Evolutionary conservation across 2,888 invertebrate genomes (phyloP).

Genomic region (Watsonalla binaria): DNA sequence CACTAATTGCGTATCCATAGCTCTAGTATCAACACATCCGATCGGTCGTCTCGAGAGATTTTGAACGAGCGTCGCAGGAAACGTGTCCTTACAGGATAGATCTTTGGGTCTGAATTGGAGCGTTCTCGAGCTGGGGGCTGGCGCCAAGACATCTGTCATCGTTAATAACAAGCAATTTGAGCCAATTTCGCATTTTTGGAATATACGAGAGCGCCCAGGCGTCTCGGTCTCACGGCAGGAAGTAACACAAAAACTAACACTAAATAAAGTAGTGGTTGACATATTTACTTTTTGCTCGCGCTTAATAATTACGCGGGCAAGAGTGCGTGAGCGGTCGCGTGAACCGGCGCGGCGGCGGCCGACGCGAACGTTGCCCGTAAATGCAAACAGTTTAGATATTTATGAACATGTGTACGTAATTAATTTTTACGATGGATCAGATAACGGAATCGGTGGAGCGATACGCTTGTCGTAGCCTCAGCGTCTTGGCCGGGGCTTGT

Average conservation of each 20-base stretch:
- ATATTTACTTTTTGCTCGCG: slow-evolving; percentile 59
- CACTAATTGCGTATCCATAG: slow-evolving; percentile 72
- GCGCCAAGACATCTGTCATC: slow-evolving; percentile 78
- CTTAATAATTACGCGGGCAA: slow-evolving; percentile 56
- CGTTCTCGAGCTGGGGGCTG: slow-evolving; percentile 30
- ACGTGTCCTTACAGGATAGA: slow-evolving; percentile 17
- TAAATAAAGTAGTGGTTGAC: slow-evolving; percentile 73
- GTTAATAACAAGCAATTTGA: slow-evolving; percentile 78
- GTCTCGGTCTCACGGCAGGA: slow-evolving; percentile 67
- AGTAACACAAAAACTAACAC: slow-evolving; percentile 68
- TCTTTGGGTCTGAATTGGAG: slow-evolving; percentile 27
- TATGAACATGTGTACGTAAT: slow-evolving; percentile 77
- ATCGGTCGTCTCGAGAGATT: slow-evolving; percentile 50
- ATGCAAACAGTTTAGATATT: slow-evolving; percentile 73
- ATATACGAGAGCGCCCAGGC: slow-evolving; percentile 64
- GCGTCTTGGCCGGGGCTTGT: slow-evolving; percentile 42
- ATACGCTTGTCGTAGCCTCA: slow-evolving; percentile 62
- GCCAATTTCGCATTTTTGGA: slow-evolving; percentile 76
- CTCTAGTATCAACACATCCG: slow-evolving; percentile 71
- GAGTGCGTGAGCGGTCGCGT: slow-evolving; percentile 56
- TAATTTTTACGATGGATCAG: slow-evolving; percentile 76
- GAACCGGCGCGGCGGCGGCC: slow-evolving; percentile 37
- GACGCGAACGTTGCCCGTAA: slow-evolving; percentile 61
- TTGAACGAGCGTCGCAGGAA: slow-evolving; percentile 16
- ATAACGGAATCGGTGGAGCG: slow-evolving; percentile 66